Conservation (phyloP, 1,140 invertebrate species). For the Helicoverpa armigera region DNA sequence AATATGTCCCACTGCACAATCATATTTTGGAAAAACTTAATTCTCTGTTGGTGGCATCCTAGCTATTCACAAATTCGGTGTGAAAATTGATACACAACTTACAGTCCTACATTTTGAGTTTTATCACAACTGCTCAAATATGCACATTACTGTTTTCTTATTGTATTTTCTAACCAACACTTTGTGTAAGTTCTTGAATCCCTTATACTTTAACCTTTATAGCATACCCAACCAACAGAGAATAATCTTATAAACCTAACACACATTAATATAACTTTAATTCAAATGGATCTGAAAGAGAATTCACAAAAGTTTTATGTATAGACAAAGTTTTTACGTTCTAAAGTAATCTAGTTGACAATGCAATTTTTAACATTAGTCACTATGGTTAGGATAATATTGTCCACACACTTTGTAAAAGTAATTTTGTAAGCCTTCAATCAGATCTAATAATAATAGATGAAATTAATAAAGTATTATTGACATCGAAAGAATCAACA, state of each 20-base stretch:
- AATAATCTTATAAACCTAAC: conserved; percentile 68
- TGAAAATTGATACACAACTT: not conserved
- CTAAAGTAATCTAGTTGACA: conserved; percentile 48
- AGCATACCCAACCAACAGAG: conserved; percentile 65
- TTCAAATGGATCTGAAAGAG: conserved; percentile 81
- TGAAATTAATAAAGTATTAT: conserved; percentile 43
- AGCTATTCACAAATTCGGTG: conserved; percentile 2
- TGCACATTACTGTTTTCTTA: conserved; percentile 10
- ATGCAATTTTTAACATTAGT: conserved; percentile 52
- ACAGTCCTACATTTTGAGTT: conserved; percentile 4
- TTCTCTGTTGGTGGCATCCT: conserved; percentile 51
- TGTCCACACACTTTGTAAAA: conserved; percentile 49
- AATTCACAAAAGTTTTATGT: conserved; percentile 69
- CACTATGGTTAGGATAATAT: conserved; percentile 50
- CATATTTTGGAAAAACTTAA: conserved; percentile 54
- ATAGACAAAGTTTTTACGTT: conserved; percentile 35
- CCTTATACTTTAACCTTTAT: not conserved
- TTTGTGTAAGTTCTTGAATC: conserved; percentile 1
- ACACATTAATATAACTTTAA: conserved; percentile 68
- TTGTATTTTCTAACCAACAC: not conserved
- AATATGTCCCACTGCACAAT: conserved; percentile 65
- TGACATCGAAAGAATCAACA: conserved; percentile 58
- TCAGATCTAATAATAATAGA: conserved; percentile 78
- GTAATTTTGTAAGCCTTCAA: conserved; percentile 72
- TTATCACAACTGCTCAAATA: conserved; percentile 24